A percentile compares a stretch with the other conserved stretches of the same genome.
Conservation (phyloP, 2,888 invertebrate species). For the Stenodema calcarata region DNA sequence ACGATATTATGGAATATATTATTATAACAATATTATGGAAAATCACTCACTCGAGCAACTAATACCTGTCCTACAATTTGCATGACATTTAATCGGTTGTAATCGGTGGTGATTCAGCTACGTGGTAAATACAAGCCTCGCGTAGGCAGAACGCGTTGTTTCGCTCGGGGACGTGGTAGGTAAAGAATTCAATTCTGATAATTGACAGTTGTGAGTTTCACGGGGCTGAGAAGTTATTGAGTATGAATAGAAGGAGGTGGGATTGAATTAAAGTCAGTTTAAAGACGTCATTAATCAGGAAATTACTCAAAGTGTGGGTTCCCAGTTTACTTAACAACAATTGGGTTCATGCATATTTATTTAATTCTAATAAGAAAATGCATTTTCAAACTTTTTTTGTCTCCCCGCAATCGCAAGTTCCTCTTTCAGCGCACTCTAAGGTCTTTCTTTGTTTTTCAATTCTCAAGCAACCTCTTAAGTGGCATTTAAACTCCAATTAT, state of each 20-base stretch:
- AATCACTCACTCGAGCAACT: too few relatives aligned
- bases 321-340: neutral
- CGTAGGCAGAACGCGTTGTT: too few relatives aligned
- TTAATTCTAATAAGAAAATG: neutral
- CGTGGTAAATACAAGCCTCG: too few relatives aligned
- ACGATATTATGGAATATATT: too few relatives aligned
- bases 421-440: neutral
- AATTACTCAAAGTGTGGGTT: neutral
- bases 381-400: neutral
- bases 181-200: too few relatives aligned
- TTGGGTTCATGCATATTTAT: neutral
- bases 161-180: too few relatives aligned
- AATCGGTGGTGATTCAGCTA: too few relatives aligned
- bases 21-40: too few relatives aligned
- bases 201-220: too few relatives aligned
- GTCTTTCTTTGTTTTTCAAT: neutral
- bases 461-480: neutral
- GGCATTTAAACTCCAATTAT: slow-evolving; percentile 25
- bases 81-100: too few relatives aligned
- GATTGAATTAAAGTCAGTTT: neutral
- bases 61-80: too few relatives aligned
- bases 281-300: neutral
- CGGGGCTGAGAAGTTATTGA: too few relatives aligned
- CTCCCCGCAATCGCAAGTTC: neutral
- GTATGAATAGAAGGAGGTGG: neutral